phyloP scores from a whole-genome alignment of 37 sponge, comb jelly and placozoan species.

The Aplysina aerophoba region DNA sequence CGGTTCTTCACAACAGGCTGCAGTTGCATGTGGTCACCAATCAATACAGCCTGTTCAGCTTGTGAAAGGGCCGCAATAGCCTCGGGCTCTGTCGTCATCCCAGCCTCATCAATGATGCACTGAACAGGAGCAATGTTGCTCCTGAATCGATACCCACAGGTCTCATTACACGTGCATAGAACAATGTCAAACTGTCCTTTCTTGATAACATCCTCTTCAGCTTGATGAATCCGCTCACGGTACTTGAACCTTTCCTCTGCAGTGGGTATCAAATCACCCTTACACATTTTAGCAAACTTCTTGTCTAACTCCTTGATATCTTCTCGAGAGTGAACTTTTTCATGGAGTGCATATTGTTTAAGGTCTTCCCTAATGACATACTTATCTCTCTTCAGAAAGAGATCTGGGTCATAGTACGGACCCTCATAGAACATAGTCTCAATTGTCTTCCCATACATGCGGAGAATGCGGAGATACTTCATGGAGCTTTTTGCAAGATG shows the following conservation, averaged over 20 bases:
- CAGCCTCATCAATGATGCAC: slow-evolving; percentile 80
- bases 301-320: not conserved
- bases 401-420: slow-evolving; percentile 16
- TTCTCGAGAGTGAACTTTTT: not conserved
- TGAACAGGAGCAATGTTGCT: slow-evolving; percentile 38
- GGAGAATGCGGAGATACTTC: slow-evolving; percentile 38
- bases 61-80: slow-evolving; percentile 59
- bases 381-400: slow-evolving; percentile 7
- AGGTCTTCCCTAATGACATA: not conserved
- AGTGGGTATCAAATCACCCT: slow-evolving; percentile 1
- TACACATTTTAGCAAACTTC: slow-evolving; percentile 9
- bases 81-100: slow-evolving; percentile 76
- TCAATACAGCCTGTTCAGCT: slow-evolving; percentile 62
- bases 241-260: slow-evolving; percentile 5
- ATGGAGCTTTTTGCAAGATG: not conserved
- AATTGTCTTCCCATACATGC: slow-evolving; percentile 54
- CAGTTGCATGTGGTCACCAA: slow-evolving; percentile 79
- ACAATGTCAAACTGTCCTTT: slow-evolving; percentile 52
- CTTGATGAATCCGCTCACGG: slow-evolving; percentile 1
- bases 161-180: slow-evolving; percentile 77
- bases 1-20: slow-evolving; percentile 22
- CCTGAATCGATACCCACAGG: slow-evolving; percentile 35
- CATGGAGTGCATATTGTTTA: slow-evolving; percentile 42
- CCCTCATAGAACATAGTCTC: slow-evolving; percentile 43
- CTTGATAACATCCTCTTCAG: slow-evolving; percentile 40